Base-by-base conservation (phyloP, 2,113 vertebrate genomes). In the Globicephala melas region DNA sequence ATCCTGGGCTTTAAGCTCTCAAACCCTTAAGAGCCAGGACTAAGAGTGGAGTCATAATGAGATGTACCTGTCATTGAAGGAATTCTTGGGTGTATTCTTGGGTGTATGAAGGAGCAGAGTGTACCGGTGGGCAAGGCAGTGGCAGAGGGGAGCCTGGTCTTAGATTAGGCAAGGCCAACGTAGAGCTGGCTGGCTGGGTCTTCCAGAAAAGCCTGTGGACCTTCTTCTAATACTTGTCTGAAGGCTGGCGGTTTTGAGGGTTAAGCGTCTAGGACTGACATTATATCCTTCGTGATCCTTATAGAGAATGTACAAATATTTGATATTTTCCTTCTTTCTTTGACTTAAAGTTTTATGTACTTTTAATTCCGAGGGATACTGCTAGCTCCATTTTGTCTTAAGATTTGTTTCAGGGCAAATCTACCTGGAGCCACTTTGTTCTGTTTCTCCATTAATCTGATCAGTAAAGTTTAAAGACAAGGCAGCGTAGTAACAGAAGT, bases 371-470 rank as follows among this genome's bases (percentile, higher is more conserved):
- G 11, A 91, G 60, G n/a, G 77, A 93, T 63, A 21, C 65, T 60
- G 21, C 44, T 33, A 36, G 60, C 36, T 91, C 31, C 63, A 38
- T 71, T 95, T 82, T 44, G 21, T 94, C 81, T 81, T 62, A 84
- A 83, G 82, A 81, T 71, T 91, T 89, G n/a, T 94, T 92, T 86
- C 74, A 68, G 74, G 92, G 23, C 8, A 83, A 82, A 86, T 89
- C 41, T 84, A 18, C 76, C 67, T 60, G 80, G 70, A 85, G 73
- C 9, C 10, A 6, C 63, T 93, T 88, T 91, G 41, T 81, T 92
- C n/a, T 53, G 18, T 60, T 95, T 93, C 41, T 77, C 79, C 38
- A 65, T 47, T 70, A 65, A 28, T 73, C 55, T 53, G 38, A 81
- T 65, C 12, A 47, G 11, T 94, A 9, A 36, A 70, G 12, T 68